A percentile compares a stretch with the other conserved stretches of the same genome.
Conservation (phyloP, 2,888 invertebrate species). For the Conomelus anceps region DNA sequence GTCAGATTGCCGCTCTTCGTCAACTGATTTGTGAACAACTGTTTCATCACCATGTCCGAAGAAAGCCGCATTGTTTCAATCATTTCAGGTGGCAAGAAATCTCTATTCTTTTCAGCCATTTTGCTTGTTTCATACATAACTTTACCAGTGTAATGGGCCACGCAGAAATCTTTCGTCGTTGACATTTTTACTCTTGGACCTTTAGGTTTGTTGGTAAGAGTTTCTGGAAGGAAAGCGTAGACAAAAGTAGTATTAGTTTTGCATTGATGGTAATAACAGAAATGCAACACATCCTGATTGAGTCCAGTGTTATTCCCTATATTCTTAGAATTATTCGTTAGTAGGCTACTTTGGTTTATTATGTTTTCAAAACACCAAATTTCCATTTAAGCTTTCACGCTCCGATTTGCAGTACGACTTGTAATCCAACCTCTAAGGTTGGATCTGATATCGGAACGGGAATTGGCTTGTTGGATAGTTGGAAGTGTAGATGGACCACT, state of each 20-base stretch:
- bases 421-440: too few species aligned
- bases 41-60: slow-evolving; percentile 58
- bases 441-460: too few species aligned
- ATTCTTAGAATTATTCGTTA: background rate
- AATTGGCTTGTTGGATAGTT: too few species aligned
- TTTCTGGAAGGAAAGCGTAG: slow-evolving; percentile 49
- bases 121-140: slow-evolving; percentile 75
- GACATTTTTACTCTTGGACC: slow-evolving; percentile 39
- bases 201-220: slow-evolving; percentile 37
- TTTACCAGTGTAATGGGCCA: slow-evolving; percentile 87
- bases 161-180: slow-evolving; percentile 64
- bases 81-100: slow-evolving; percentile 84
- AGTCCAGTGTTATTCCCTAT: background rate
- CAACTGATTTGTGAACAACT: slow-evolving; percentile 75
- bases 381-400: too few species aligned
- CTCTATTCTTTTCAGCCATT: slow-evolving; percentile 83
- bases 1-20: slow-evolving; percentile 76
- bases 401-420: too few species aligned
- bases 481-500: too few species aligned
- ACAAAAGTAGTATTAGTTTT: background rate
- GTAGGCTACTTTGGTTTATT: too few species aligned
- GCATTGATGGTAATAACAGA: background rate
- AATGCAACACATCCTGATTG: slow-evolving; percentile 1
- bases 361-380: too few species aligned
- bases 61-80: slow-evolving; percentile 79